A percentile compares a stretch with the other conserved stretches of the same genome.
Evolutionary conservation across 2,888 invertebrate genomes (phyloP).

Genomic region (Tolmerus cingulatus): DNA sequence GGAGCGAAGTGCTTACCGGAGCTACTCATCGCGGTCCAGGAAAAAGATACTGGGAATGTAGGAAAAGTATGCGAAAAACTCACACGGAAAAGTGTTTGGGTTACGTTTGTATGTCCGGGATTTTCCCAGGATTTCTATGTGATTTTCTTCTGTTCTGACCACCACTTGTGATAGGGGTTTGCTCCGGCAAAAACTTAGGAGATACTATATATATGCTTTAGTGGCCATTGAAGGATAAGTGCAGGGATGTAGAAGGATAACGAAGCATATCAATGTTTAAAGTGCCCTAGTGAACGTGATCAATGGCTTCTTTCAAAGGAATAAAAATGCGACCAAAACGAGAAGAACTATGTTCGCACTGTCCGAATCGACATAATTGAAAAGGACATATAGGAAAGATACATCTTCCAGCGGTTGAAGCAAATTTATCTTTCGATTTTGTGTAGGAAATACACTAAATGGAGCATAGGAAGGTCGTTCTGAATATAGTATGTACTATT

Average conservation of each 20-base stretch:
- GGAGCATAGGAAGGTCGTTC: constrained; percentile 23
- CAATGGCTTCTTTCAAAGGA: not conserved
- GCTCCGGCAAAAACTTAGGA: not conserved
- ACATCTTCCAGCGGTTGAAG: not conserved
- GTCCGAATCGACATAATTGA: constrained; percentile 11
- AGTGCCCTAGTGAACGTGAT: constrained; percentile 3
- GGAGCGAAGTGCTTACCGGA: constrained; percentile 16
- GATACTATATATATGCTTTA: not conserved
- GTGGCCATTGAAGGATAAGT: constrained; percentile 13
- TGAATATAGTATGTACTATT: not conserved
- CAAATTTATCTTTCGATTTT: constrained; percentile 30
- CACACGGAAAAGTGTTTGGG: not conserved
- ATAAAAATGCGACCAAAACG: not conserved
- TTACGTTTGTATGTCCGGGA: not conserved
- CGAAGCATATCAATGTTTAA: constrained; percentile 21
- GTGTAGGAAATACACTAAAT: constrained; percentile 14
- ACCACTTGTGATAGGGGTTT: not conserved
- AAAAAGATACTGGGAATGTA: not conserved
- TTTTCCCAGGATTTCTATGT: not conserved
- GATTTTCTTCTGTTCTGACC: not conserved
- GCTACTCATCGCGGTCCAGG: not conserved
- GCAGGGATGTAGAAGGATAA: constrained; percentile 4
- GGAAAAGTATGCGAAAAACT: not conserved
- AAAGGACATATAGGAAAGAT: constrained; percentile 5
- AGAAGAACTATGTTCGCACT: not conserved